Evolutionary conservation across 2,797 vertebrate species (phyloP).

Genomic region (Danio tinwini): DNA sequence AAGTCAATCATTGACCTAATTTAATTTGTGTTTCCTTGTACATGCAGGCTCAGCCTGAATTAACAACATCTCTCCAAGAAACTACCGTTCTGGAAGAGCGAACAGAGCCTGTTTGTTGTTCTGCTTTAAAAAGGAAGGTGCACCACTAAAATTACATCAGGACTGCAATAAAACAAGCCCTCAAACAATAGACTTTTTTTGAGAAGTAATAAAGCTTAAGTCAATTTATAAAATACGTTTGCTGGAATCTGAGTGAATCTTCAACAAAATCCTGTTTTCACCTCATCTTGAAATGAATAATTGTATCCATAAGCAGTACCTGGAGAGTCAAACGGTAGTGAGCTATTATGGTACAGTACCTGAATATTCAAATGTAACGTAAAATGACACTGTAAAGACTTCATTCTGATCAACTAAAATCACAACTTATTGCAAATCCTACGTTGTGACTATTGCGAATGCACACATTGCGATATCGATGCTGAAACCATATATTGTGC

Average conservation of each 20-base stretch:
- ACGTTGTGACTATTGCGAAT: too few relatives aligned
- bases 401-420: too few relatives aligned
- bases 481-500: too few relatives aligned
- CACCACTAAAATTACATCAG: slow-evolving; percentile 42
- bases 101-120: slow-evolving; percentile 10
- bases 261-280: background rate
- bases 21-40: background rate
- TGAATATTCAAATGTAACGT: too few relatives aligned
- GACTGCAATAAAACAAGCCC: slow-evolving; percentile 37
- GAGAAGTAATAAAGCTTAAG: background rate
- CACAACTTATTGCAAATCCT: too few relatives aligned
- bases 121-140: slow-evolving; percentile 7
- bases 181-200: background rate
- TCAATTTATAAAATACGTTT: too few relatives aligned
- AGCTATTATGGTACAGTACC: too few relatives aligned
- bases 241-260: background rate
- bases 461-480: too few relatives aligned
- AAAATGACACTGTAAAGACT: too few relatives aligned
- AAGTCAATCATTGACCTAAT: background rate
- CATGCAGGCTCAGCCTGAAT: background rate
- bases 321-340: too few relatives aligned
- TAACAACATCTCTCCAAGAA: background rate
- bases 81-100: slow-evolving; percentile 37
- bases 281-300: too few relatives aligned
- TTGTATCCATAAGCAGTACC: too few relatives aligned